A percentile compares a stretch with the other conserved stretches of the same genome.
Evolutionary conservation across 53 echinoderm and acorn worm genomes (phyloP).

Genomic region (Crossaster papposus): DNA sequence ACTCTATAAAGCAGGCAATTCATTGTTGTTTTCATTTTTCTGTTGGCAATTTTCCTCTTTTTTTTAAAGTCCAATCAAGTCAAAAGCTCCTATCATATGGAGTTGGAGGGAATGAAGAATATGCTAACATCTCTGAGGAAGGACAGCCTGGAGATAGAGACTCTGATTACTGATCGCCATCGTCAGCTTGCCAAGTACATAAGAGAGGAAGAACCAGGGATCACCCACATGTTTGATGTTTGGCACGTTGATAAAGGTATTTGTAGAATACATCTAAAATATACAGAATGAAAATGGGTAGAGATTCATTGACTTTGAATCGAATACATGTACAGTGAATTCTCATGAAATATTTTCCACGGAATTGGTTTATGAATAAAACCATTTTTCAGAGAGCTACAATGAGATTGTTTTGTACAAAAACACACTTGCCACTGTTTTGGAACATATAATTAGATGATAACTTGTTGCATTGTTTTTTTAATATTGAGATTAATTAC

Average conservation of each 20-base stretch:
- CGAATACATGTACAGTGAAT: too few relatives aligned
- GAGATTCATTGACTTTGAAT: too few relatives aligned
- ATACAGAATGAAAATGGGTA: neutral
- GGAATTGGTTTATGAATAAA: too few relatives aligned
- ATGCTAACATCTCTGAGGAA: constrained; percentile 30
- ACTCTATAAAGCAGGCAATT: neutral
- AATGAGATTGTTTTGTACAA: too few relatives aligned
- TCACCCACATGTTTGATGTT: constrained; percentile 65
- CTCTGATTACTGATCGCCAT: constrained; percentile 67
- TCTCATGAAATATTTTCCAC: too few relatives aligned
- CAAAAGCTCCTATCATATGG: constrained; percentile 37
- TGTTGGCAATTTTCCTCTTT: neutral
- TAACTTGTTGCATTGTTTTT: neutral
- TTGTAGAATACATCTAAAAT: neutral
- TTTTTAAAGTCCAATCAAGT: constrained; percentile 20
- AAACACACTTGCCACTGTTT: neutral
- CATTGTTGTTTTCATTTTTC: neutral
- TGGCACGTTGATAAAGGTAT: constrained; percentile 80
- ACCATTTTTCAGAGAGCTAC: neutral
- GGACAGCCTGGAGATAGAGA: constrained; percentile 38
- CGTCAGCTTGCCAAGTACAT: constrained; percentile 64
- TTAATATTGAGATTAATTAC: neutral
- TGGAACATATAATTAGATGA: neutral
- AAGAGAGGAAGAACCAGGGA: constrained; percentile 40
- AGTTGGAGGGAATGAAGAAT: constrained; percentile 39